phyloP scores from a whole-genome alignment of 1,140 invertebrate genomes.

The Nebria ingens region DNA sequence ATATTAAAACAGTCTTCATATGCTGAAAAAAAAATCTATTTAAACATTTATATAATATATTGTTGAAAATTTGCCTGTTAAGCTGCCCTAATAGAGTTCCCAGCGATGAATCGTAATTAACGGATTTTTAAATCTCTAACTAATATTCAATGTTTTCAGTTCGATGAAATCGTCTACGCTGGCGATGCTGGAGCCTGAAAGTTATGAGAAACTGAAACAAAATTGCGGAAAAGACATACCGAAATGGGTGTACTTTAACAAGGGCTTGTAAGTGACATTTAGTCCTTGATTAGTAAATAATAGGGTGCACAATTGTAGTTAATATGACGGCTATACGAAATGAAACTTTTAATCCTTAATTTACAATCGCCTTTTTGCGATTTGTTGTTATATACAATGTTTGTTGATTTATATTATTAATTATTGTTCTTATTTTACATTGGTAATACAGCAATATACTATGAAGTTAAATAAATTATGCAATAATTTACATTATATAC shows the following conservation, averaged over 20 bases:
- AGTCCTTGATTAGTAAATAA: slow-evolving; percentile 18
- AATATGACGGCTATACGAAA: too few relatives aligned
- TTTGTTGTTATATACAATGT: not conserved
- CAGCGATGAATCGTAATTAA: too few relatives aligned
- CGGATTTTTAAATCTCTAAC: too few relatives aligned
- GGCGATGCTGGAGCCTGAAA: slow-evolving; percentile 56
- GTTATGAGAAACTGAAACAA: slow-evolving; percentile 54
- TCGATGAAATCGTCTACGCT: slow-evolving; percentile 49
- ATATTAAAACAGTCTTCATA: too few relatives aligned
- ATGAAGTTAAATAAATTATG: not conserved
- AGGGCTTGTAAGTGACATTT: slow-evolving; percentile 59
- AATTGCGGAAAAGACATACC: slow-evolving; percentile 53
- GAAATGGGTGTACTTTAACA: slow-evolving; percentile 66
- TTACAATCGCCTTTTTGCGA: not conserved
- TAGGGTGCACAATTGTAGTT: slow-evolving; percentile 12
- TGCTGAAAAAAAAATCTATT: too few relatives aligned
- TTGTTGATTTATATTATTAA: not conserved
- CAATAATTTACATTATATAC: slow-evolving; percentile 10
- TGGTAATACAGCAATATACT: not conserved
- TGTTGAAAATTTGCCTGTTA: too few relatives aligned
- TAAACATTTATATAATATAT: too few relatives aligned
- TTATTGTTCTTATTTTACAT: not conserved
- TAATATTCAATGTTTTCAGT: slow-evolving; percentile 31
- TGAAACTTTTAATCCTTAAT: not conserved
- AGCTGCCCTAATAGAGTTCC: too few relatives aligned